Conservation (phyloP, 92 coral and sea anemone species). For the Siderastrea siderea region DNA sequence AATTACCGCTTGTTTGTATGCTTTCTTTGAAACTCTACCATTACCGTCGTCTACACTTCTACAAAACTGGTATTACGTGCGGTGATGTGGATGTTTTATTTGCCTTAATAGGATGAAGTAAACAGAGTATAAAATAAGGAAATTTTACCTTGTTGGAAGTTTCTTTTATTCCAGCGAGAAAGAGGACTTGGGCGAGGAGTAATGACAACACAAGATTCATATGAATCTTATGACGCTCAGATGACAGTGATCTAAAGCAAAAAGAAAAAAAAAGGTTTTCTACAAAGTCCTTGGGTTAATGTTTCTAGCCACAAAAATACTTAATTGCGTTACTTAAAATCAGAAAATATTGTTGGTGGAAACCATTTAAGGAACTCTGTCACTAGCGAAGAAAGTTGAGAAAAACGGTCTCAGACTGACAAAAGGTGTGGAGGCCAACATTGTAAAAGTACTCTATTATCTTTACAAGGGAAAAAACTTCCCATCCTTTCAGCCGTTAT, state of each 20-base stretch:
- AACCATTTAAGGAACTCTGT: background rate
- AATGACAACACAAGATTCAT: conserved; percentile 75
- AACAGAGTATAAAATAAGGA: background rate
- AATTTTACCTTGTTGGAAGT: conserved; percentile 60
- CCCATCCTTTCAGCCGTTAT: background rate
- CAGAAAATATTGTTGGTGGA: background rate
- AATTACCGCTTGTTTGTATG: no score
- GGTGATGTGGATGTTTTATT: no score
- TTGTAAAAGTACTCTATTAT: no score
- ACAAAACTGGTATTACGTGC: no score
- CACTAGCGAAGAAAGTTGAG: no score
- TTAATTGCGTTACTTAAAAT: background rate
- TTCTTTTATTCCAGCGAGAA: conserved; percentile 75
- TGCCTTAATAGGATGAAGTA: background rate
- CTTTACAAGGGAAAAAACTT: no score
- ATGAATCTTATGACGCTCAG: conserved; percentile 84
- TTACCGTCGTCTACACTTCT: no score
- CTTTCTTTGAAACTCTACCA: no score
- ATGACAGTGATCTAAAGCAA: conserved; percentile 58
- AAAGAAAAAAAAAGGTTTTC: no score
- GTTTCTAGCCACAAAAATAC: background rate
- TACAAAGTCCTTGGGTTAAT: no score
- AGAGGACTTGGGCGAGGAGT: conserved; percentile 72
- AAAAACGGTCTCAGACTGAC: no score
- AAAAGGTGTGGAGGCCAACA: no score